Conservation (phyloP, 2,797 vertebrate genomes). For the Ambastaia sidthimunki region DNA sequence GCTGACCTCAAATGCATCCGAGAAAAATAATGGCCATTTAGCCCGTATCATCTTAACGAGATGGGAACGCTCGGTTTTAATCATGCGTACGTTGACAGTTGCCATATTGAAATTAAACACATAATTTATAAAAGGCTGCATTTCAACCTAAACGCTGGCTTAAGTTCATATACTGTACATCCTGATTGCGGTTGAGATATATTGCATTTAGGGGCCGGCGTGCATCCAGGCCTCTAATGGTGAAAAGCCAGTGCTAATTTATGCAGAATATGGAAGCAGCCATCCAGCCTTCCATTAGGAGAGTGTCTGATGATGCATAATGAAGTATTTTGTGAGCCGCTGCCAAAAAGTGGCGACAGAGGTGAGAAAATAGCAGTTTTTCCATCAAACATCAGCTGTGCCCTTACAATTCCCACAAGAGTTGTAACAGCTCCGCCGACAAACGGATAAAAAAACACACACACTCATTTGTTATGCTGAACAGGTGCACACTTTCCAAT, state of each 20-base stretch:
- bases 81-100: neutral
- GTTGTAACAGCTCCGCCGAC: conserved; percentile 46
- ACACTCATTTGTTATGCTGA: conserved; percentile 51
- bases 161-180: conserved; percentile 39
- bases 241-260: conserved; percentile 50
- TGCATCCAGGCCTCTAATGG: conserved; percentile 38
- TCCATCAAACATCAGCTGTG: conserved; percentile 46
- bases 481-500: conserved; percentile 36
- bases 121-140: conserved; percentile 2
- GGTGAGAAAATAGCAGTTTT: conserved; percentile 55
- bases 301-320: conserved; percentile 55
- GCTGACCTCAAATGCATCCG: neutral
- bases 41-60: neutral
- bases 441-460: conserved; percentile 50
- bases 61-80: neutral
- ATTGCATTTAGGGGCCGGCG: conserved; percentile 21
- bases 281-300: conserved; percentile 49
- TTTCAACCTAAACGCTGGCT: neutral
- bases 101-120: neutral
- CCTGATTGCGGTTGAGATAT: conserved; percentile 7
- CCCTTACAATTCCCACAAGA: conserved; percentile 40
- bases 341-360: conserved; percentile 45
- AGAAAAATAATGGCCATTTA: neutral
- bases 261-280: conserved; percentile 42
- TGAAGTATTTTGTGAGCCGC: conserved; percentile 49